Evolutionary conservation across 2,113 vertebrate genomes (phyloP).

Genomic region (Microtus pennsylvanicus): DNA sequence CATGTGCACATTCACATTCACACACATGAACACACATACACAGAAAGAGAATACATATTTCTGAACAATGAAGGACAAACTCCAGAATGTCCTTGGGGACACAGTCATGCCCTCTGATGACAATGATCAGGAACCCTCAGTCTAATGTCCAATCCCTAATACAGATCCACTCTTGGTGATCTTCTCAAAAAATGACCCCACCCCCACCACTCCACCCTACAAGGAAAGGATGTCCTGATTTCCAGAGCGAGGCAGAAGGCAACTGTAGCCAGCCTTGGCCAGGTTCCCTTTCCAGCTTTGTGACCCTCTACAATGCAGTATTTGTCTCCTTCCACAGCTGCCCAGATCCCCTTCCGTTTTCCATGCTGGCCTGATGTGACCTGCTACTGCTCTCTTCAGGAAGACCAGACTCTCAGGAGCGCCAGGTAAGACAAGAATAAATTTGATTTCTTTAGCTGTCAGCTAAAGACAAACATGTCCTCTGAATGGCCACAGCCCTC

Average conservation of each 20-base stretch:
- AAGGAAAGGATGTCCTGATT: not conserved
- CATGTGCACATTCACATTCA: not conserved
- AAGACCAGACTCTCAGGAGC: not conserved
- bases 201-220: not conserved
- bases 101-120: not conserved
- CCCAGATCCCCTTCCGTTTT: not conserved
- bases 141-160: not conserved
- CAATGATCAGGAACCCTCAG: not conserved
- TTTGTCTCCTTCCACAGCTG: not conserved
- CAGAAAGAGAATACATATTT: not conserved
- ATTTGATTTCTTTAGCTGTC: not conserved
- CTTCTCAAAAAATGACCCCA: not conserved
- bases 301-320: not conserved
- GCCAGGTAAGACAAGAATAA: not conserved
- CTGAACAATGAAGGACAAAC: not conserved
- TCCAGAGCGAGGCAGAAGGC: not conserved
- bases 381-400: not conserved
- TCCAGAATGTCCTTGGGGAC: not conserved
- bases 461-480: not conserved
- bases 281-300: not conserved
- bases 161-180: not conserved
- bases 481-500: not conserved
- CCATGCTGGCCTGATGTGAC: not conserved
- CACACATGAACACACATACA: not conserved
- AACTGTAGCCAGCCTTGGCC: not conserved